Evolutionary conservation across 1,140 invertebrate genomes (phyloP).

Genomic region (Diorhabda carinulata): DNA sequence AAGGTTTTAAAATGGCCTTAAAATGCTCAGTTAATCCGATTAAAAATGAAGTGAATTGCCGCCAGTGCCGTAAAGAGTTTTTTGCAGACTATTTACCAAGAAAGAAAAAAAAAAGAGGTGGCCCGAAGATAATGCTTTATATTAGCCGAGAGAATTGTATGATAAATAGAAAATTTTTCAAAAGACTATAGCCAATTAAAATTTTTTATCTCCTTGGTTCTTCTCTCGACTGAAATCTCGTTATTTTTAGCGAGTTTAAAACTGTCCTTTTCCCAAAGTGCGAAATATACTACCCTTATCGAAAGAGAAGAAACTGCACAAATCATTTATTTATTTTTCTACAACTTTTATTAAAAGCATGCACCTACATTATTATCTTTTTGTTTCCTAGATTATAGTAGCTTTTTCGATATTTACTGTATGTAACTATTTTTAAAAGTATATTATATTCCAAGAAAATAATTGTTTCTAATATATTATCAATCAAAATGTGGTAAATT

Average conservation of each 20-base stretch:
- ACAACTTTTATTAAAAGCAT: constrained; percentile 25
- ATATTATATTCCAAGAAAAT: no score
- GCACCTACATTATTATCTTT: constrained; percentile 29
- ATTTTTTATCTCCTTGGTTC: not conserved
- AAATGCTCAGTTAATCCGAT: constrained; percentile 35
- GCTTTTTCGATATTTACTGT: not conserved
- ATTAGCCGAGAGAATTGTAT: not conserved
- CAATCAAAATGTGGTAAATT: no score
- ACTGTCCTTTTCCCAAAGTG: not conserved
- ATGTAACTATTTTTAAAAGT: no score
- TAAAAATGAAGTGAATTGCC: constrained; percentile 30
- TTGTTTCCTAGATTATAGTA: not conserved
- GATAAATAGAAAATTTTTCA: not conserved
- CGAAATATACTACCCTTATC: constrained; percentile 8
- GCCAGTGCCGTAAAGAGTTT: constrained; percentile 24
- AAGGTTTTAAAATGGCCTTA: constrained; percentile 42
- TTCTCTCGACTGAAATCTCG: not conserved
- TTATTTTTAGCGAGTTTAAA: constrained; percentile 1
- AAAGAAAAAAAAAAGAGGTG: constrained; percentile 28
- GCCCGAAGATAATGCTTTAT: constrained; percentile 26
- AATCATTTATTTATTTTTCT: not conserved
- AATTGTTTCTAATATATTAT: no score
- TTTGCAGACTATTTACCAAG: constrained; percentile 15
- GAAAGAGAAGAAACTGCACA: not conserved
- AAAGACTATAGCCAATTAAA: not conserved